Conservation (phyloP, 2,113 vertebrate species). For the Caracal caracal region DNA sequence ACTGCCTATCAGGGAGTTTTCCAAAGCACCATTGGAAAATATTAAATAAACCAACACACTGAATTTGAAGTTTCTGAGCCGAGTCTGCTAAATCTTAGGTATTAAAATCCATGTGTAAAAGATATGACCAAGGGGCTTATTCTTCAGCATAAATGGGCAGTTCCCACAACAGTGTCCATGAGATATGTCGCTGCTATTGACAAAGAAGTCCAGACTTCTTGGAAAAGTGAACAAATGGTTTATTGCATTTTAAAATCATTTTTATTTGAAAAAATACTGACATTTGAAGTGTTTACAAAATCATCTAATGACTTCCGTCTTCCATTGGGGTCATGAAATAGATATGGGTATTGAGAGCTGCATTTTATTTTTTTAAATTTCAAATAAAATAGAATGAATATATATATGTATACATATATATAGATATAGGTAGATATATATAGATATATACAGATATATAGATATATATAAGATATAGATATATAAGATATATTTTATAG, state of each 20-base stretch:
- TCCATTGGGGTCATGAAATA: neutral
- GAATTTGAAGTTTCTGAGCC: neutral
- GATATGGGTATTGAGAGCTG: neutral
- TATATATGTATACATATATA: too few relatives aligned
- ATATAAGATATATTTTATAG: too few relatives aligned
- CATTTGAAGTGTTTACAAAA: conserved; percentile 21
- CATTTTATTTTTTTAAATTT: neutral
- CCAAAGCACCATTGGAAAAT: neutral
- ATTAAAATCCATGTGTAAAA: neutral
- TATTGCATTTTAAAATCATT: neutral
- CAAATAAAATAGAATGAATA: neutral
- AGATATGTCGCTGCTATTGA: neutral
- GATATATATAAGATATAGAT: too few relatives aligned
- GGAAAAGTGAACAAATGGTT: neutral
- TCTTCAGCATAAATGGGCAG: neutral
- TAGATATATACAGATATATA: too few relatives aligned
- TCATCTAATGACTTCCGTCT: neutral
- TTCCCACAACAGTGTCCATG: neutral
- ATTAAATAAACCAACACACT: neutral
- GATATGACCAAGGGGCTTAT: neutral
- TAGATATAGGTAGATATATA: too few relatives aligned
- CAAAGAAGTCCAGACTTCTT: neutral
- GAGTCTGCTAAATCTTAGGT: neutral
- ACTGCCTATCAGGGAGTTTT: neutral
- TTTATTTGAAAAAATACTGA: neutral